Evolutionary conservation across 2,113 vertebrate species (phyloP).

Genomic region (Siphamia tubifer): DNA sequence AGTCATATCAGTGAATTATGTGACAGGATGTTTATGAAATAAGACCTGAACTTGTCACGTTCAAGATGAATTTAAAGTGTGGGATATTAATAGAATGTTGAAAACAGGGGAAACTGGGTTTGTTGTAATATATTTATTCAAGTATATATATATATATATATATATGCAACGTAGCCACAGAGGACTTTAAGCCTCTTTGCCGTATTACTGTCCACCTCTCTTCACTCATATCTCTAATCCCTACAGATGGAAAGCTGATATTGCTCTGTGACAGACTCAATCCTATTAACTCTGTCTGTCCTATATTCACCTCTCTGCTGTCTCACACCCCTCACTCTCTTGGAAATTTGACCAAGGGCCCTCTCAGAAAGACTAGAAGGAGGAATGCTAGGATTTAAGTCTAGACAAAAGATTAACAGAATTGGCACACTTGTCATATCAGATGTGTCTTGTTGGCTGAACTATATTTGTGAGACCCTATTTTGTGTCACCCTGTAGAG

Average conservation of each 20-base stretch:
- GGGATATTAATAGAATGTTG: background rate
- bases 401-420: conserved; percentile 51
- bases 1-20: conserved; percentile 10
- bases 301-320: conserved; percentile 55
- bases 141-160: background rate
- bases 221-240: conserved; percentile 66
- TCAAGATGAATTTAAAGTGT: conserved; percentile 1
- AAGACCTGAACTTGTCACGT: background rate
- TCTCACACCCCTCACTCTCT: conserved; percentile 2
- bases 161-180: conserved; percentile 18
- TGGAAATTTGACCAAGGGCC: conserved; percentile 24
- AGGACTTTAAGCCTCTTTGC: conserved; percentile 71
- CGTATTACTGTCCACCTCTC: conserved; percentile 60
- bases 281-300: conserved; percentile 73
- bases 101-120: conserved; percentile 1
- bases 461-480: conserved; percentile 8
- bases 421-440: conserved; percentile 13
- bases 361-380: conserved; percentile 6
- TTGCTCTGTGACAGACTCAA: conserved; percentile 58
- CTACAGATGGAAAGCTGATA: conserved; percentile 77
- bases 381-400: conserved; percentile 35
- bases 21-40: conserved; percentile 12
- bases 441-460: conserved; percentile 12
- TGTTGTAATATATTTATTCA: conserved; percentile 20
- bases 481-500: conserved; percentile 4